phyloP scores from a whole-genome alignment of 2,888 invertebrate genomes.

The Apotomis turbidana region DNA sequence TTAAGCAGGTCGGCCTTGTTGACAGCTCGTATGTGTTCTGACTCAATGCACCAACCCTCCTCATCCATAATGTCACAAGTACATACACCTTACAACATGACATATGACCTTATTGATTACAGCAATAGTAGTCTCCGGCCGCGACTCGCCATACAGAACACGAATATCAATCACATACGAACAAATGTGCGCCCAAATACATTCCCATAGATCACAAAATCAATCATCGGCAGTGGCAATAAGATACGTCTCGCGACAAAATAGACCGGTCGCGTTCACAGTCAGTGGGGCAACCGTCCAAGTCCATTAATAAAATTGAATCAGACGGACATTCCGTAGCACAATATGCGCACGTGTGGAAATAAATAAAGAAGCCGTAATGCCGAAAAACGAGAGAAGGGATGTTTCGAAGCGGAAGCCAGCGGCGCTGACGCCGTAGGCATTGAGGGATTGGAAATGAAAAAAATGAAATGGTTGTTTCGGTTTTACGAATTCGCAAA shows the following conservation, averaged over 20 bases:
- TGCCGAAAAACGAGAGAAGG: slow-evolving; percentile 28
- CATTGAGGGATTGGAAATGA: too few species aligned
- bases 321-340: slow-evolving; percentile 80
- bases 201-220: slow-evolving; percentile 59
- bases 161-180: slow-evolving; percentile 48
- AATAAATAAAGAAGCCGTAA: slow-evolving; percentile 66
- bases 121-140: slow-evolving; percentile 52
- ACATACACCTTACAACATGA: neutral
- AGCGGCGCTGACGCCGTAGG: neutral
- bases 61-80: neutral
- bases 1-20: slow-evolving; percentile 70
- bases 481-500: too few species aligned
- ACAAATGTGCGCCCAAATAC: slow-evolving; percentile 60
- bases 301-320: slow-evolving; percentile 84
- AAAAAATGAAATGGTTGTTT: too few species aligned
- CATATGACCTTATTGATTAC: slow-evolving; percentile 6
- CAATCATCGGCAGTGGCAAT: slow-evolving; percentile 53
- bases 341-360: slow-evolving; percentile 77
- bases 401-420: slow-evolving; percentile 9
- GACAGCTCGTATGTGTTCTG: slow-evolving; percentile 67
- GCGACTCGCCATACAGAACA: slow-evolving; percentile 53
- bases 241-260: slow-evolving; percentile 68
- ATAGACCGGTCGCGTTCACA: slow-evolving; percentile 74
- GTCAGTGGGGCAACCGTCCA: slow-evolving; percentile 83
- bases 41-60: slow-evolving; percentile 66